Percentiles rank a stretch among this genome's conserved stretches.
phyloP scores from a whole-genome alignment of 2,797 vertebrate genomes.

The Bucorvus abyssinicus region DNA sequence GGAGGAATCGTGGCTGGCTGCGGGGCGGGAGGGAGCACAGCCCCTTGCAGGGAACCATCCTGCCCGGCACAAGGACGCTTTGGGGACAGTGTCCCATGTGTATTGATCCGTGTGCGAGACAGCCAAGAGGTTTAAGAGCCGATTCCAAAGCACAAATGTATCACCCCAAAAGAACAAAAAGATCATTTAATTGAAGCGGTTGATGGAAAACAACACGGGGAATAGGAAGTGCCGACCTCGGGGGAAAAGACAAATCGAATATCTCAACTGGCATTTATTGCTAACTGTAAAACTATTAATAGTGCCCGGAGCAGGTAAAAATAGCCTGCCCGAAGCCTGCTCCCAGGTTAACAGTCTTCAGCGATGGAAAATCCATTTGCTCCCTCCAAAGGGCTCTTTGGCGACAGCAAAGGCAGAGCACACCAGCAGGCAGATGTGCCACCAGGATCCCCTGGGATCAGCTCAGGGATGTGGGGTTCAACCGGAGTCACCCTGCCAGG shows the following conservation, averaged over 20 bases:
- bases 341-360: neutral
- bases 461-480: neutral
- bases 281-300: constrained; percentile 38
- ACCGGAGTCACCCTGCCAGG: neutral
- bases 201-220: neutral
- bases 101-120: neutral
- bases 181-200: neutral
- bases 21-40: neutral
- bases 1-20: neutral
- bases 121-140: neutral
- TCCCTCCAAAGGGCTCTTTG: neutral
- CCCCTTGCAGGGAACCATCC: neutral
- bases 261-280: constrained; percentile 17
- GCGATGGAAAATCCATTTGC: neutral
- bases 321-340: constrained; percentile 23
- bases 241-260: constrained; percentile 30
- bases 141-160: neutral
- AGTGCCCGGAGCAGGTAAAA: constrained; percentile 42
- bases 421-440: neutral
- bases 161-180: neutral
- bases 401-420: neutral
- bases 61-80: neutral
- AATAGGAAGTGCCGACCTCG: neutral
- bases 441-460: neutral
- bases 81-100: neutral